phyloP scores from a whole-genome alignment of 2,113 vertebrate species.

The Oncorhynchus clarkii region DNA sequence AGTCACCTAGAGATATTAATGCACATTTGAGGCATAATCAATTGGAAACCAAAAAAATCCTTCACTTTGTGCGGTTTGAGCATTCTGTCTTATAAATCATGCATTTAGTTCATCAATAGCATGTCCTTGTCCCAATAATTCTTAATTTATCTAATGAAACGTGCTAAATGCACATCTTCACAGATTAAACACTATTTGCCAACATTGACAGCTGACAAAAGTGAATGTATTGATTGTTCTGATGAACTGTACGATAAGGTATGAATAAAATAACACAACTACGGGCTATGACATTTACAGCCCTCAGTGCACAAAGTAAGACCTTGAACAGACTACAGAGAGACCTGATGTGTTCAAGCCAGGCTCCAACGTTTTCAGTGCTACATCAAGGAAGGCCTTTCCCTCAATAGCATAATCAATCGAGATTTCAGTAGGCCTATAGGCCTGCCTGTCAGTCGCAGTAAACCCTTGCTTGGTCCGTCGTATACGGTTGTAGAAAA shows the following conservation, averaged over 20 bases:
- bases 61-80: background rate
- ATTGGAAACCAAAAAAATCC: background rate
- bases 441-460: background rate
- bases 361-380: background rate
- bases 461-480: background rate
- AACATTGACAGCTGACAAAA: background rate
- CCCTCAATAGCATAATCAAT: too few species aligned
- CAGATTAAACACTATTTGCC: background rate
- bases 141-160: background rate
- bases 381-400: background rate
- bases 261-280: background rate
- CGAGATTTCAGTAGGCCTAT: background rate
- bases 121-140: background rate
- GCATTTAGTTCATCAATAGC: background rate
- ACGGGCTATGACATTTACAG: background rate
- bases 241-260: too few species aligned
- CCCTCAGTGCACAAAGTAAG: background rate
- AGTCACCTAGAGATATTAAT: constrained; percentile 53
- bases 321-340: background rate
- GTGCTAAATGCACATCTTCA: background rate
- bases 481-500: background rate
- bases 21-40: background rate
- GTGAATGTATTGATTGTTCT: background rate
- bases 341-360: background rate
- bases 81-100: background rate